A percentile compares a stretch with the other conserved stretches of the same genome.
Conservation (phyloP, 2,113 vertebrate species). For the Eubucco bourcierii region DNA sequence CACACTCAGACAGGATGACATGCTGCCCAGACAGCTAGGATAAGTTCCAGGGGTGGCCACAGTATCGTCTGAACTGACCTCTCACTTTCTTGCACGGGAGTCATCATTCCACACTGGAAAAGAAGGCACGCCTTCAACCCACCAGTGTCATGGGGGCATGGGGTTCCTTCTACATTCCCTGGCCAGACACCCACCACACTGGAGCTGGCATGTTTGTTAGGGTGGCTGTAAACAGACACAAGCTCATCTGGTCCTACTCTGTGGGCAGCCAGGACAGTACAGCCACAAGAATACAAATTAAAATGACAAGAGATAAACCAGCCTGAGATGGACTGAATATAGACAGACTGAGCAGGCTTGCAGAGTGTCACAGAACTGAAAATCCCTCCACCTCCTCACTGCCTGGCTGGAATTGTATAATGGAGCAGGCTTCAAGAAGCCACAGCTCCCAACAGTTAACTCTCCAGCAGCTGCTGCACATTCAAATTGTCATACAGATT, state of each 20-base stretch:
- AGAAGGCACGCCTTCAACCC: background rate
- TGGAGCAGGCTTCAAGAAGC: background rate
- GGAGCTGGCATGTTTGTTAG: background rate
- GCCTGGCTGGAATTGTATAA: background rate
- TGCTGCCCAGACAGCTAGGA: background rate
- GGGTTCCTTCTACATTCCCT: background rate
- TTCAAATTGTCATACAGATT: background rate
- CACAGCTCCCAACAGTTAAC: background rate
- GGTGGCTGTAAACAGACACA: constrained; percentile 22
- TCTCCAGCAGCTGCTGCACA: background rate
- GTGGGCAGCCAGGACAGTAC: background rate
- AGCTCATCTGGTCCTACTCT: background rate
- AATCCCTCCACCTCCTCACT: background rate
- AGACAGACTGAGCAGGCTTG: background rate
- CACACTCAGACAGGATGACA: accelerated
- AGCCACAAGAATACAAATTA: constrained; percentile 29
- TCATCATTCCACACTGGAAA: background rate
- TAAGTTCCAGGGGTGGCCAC: background rate
- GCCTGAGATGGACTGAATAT: constrained; percentile 34
- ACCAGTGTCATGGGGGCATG: background rate
- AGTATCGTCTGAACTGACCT: background rate
- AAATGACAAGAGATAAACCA: constrained; percentile 59
- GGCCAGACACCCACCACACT: accelerated
- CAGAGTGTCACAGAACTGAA: background rate
- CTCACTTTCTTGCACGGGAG: background rate